Evolutionary conservation across 1,140 invertebrate genomes (phyloP), one percentile per base, ranked within the genome.

Genomic region (Ceratina calcarata): DNA sequence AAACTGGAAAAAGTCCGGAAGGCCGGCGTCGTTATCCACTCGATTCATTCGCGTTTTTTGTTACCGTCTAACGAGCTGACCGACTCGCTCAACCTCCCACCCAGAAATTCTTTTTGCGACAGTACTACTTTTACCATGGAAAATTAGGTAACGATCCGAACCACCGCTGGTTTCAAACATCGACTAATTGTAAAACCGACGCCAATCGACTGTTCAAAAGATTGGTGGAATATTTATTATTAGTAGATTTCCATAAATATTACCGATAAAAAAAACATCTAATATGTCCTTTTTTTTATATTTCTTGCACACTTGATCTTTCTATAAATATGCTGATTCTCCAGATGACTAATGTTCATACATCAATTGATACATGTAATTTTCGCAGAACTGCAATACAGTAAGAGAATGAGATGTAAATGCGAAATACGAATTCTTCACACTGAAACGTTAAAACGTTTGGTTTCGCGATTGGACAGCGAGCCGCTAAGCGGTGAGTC

Each of bases 401-500:
- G 37, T 13, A 53, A 53, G 51, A 16, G 51, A 53, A 53, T 1
- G 32, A 32, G 24, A 62, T 32, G 16, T 15, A 12, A n/a, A 45
- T 45, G 3, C 10, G 6, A 45, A 0, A n/a, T 1, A 18, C 3
- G 15, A 20, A 60, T 53, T 69, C 27, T 57, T 32, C 27, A 13
- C 16, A n/a, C 2, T 4, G 16, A 57, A 58, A n/a, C 67, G 58
- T 60, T 70, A 16, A 49, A 71, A 45, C 7, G 57, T 24, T 18
- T 27, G 12, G 37, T 24, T 18, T 27, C n/a, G 3, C 15, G 2
- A 7, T 32, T 32, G 27, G 27, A 32, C 27, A 57, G 18, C 53
- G 27, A 32, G n/a, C n/a, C 27, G 27, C 51, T 37, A 67, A 76
- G 64, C 68, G 73, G 67, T 58, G 68, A 76, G 73, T 76, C 73